phyloP scores from a whole-genome alignment of 2,888 invertebrate species.

The Ornithoptera alexandrae region DNA sequence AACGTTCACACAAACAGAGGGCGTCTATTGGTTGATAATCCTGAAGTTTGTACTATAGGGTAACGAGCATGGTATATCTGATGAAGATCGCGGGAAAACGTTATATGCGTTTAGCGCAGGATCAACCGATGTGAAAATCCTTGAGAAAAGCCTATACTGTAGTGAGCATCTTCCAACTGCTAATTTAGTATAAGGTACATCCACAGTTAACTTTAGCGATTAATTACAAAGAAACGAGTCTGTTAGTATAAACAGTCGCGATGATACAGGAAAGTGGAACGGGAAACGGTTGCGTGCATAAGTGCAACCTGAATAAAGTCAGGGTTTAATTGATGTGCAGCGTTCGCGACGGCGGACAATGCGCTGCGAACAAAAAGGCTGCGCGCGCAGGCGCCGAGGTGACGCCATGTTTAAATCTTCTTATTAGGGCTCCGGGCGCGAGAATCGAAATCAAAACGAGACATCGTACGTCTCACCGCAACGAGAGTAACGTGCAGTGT shows the following conservation, averaged over 20 bases:
- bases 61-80: neutral
- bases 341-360: slow-evolving; percentile 25
- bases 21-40: neutral
- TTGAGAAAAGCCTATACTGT: no score
- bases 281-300: slow-evolving; percentile 21
- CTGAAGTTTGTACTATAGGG: neutral
- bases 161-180: no score
- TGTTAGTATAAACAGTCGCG: slow-evolving; percentile 2
- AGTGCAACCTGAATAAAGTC: slow-evolving; percentile 27
- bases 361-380: slow-evolving; percentile 25
- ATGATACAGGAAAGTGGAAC: slow-evolving; percentile 14
- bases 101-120: no score
- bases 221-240: neutral
- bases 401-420: slow-evolving; percentile 23
- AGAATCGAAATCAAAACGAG: neutral
- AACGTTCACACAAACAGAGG: no score
- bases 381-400: slow-evolving; percentile 24
- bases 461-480: no score
- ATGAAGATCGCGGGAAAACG: neutral
- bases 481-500: no score
- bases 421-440: slow-evolving; percentile 16
- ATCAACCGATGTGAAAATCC: no score
- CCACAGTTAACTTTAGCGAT: neutral
- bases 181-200: no score
- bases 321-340: slow-evolving; percentile 27